Evolutionary conservation across 2,113 vertebrate species (phyloP).

Genomic region (Lagopus muta): DNA sequence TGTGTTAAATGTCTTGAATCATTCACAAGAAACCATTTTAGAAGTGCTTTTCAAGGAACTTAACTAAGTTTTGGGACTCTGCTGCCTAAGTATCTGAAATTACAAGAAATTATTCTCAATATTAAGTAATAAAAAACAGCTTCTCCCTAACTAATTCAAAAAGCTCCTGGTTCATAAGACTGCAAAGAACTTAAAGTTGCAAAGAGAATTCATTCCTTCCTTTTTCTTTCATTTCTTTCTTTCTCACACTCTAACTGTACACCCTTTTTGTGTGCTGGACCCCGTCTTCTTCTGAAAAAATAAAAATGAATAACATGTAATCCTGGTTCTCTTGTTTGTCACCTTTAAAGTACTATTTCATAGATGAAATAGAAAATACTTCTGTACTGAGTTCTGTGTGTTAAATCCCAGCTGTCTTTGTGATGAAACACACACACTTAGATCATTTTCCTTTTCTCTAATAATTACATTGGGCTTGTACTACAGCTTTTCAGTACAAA

Average conservation of each 20-base stretch:
- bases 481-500: not conserved
- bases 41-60: not conserved
- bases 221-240: not conserved
- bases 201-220: not conserved
- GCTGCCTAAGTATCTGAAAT: rapidly evolving
- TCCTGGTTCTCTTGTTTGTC: rapidly evolving
- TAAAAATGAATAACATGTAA: not conserved
- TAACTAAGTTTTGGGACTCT: not conserved
- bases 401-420: not conserved
- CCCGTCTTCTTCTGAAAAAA: not conserved
- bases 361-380: not conserved
- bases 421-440: not conserved
- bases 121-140: not conserved
- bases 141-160: not conserved
- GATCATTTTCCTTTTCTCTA: not conserved
- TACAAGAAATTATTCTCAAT: not conserved
- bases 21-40: not conserved
- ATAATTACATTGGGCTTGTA: not conserved
- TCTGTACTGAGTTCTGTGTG: not conserved
- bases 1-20: not conserved
- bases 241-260: not conserved
- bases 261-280: not conserved
- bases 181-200: not conserved
- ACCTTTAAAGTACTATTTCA: not conserved
- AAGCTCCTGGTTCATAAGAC: not conserved